Evolutionary conservation across 2,888 invertebrate species (phyloP).

Genomic region (Axea sp.): DNA sequence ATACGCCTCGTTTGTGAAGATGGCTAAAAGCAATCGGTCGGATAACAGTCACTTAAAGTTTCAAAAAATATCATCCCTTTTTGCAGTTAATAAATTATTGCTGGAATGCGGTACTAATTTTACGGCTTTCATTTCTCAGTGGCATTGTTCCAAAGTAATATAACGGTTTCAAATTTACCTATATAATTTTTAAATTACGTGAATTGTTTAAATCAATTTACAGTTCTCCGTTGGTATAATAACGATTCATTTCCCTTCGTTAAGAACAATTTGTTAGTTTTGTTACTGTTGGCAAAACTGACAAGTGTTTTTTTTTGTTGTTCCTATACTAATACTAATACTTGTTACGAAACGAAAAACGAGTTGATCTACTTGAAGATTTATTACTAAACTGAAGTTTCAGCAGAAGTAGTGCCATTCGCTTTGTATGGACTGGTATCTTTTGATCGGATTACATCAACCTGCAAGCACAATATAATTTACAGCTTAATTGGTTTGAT

Average conservation of each 20-base stretch:
- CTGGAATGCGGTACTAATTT: conserved; percentile 28
- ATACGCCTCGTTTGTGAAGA: no score
- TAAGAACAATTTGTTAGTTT: no score
- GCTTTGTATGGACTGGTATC: conserved; percentile 73
- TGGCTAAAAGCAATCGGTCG: no score
- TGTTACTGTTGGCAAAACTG: no score
- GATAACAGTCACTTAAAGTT: no score
- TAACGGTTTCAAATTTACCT: no score
- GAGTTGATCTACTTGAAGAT: conserved; percentile 19
- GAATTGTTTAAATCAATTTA: background rate
- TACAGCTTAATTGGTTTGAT: conserved; percentile 3
- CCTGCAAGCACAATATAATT: conserved; percentile 75
- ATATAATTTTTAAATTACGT: background rate
- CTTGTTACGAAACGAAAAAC: conserved; percentile 11
- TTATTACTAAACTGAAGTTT: conserved; percentile 73
- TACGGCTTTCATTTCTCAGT: background rate
- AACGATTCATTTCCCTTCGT: background rate
- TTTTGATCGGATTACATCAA: conserved; percentile 77
- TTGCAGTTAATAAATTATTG: conserved; percentile 3
- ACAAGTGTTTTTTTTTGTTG: no score
- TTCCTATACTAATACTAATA: conserved; percentile 8
- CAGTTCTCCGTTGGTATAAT: background rate
- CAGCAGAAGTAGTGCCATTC: conserved; percentile 76
- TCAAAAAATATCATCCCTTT: no score
- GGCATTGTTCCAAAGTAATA: no score